A percentile compares a stretch with the other conserved stretches of the same genome.
Conservation (phyloP, 2,888 invertebrate genomes). For the Rhagonycha lutea region DNA sequence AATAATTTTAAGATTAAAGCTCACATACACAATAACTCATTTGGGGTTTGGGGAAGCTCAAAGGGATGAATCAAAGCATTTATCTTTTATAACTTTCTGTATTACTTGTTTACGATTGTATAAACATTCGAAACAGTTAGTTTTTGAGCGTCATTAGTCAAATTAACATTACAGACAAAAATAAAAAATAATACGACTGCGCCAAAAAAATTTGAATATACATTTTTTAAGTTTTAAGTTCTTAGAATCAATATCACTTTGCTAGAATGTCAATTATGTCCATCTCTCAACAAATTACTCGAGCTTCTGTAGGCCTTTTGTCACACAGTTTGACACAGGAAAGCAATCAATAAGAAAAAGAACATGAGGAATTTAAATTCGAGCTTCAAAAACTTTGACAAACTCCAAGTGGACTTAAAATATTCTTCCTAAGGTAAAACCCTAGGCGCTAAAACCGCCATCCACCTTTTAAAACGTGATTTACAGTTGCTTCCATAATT, state of each 20-base stretch:
- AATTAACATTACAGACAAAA: neutral
- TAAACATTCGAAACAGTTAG: neutral
- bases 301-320: constrained; percentile 8
- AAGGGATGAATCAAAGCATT: neutral
- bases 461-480: neutral
- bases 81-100: neutral
- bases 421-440: neutral
- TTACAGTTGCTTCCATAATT: constrained; percentile 7
- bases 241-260: constrained; percentile 19
- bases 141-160: neutral
- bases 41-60: neutral
- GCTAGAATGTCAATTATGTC: constrained; percentile 15
- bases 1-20: neutral
- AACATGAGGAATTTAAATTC: constrained; percentile 1
- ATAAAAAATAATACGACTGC: neutral
- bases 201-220: neutral
- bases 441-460: neutral
- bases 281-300: constrained; percentile 16
- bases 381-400: constrained; percentile 1
- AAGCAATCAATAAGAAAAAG: constrained; percentile 6
- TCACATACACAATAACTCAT: neutral
- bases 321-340: constrained; percentile 2
- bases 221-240: neutral
- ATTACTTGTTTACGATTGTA: neutral
- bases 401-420: neutral